Evolutionary conservation across 2,888 invertebrate species (phyloP).

Genomic region (Ormyrus pomaceus): DNA sequence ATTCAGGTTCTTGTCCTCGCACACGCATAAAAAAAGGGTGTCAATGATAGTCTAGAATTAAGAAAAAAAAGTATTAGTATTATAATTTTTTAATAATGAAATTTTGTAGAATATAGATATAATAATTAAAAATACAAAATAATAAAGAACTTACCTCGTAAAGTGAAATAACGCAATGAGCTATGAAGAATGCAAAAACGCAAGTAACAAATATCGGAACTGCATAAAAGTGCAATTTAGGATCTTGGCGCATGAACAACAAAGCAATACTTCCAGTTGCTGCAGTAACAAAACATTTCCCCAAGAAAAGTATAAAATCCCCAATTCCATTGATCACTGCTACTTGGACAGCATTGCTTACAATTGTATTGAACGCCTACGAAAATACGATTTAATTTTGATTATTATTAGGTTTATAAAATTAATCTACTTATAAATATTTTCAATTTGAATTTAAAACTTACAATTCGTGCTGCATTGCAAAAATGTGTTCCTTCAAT

Average conservation of each 20-base stretch:
- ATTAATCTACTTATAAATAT: conserved; percentile 33
- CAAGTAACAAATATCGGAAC: conserved; percentile 90
- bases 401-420: conserved; percentile 13
- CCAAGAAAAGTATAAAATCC: conserved; percentile 94
- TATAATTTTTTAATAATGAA: neutral
- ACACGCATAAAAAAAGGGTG: conserved; percentile 94
- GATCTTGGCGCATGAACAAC: conserved; percentile 84
- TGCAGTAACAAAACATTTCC: conserved; percentile 89
- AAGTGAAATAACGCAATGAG: conserved; percentile 93
- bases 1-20: conserved; percentile 92
- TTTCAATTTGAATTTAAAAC: conserved; percentile 61
- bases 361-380: conserved; percentile 91
- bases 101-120: neutral
- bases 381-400: conserved; percentile 58
- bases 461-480: conserved; percentile 91
- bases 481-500: conserved; percentile 95
- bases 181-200: conserved; percentile 92
- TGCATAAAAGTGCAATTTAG: conserved; percentile 88
- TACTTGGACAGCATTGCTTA: conserved; percentile 90
- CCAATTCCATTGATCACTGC: conserved; percentile 95
- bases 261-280: conserved; percentile 88
- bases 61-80: neutral
- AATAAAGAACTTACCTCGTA: conserved; percentile 85
- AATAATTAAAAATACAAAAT: neutral
- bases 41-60: conserved; percentile 91